Conservation (phyloP, 2,113 vertebrate species). For the Cnemophilus loriae region DNA sequence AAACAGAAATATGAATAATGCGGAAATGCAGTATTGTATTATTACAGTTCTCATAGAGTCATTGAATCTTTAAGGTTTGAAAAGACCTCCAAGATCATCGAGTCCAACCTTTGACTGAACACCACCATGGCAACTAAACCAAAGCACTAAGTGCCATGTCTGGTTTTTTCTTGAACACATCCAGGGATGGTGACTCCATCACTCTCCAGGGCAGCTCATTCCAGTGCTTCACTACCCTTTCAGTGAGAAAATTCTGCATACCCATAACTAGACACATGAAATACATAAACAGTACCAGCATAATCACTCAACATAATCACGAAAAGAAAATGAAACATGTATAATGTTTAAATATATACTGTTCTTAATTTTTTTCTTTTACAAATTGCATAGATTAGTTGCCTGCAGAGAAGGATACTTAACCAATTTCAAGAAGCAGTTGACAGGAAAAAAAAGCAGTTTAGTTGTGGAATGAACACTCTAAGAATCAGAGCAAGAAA, state of each 20-base stretch:
- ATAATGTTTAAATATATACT: background rate
- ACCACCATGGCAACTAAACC: background rate
- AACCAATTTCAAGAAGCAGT: background rate
- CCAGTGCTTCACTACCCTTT: background rate
- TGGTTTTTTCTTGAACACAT: background rate
- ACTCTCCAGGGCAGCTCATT: background rate
- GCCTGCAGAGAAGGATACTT: background rate
- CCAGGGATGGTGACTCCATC: too few relatives aligned
- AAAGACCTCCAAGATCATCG: background rate
- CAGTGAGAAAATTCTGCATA: background rate
- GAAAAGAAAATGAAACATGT: background rate
- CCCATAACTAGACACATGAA: background rate
- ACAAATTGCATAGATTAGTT: background rate
- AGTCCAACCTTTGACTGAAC: background rate
- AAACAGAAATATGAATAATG: background rate
- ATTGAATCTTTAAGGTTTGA: too few relatives aligned
- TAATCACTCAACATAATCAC: too few relatives aligned
- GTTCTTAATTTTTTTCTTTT: background rate
- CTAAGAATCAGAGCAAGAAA: background rate
- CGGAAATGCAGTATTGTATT: background rate
- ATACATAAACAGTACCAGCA: background rate
- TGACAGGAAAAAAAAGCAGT: background rate
- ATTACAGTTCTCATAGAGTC: background rate
- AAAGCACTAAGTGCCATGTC: background rate
- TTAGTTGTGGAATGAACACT: background rate